Conservation (phyloP, 37 sponge, comb jelly and placozoan species). For the Cliona cf. orientalis region DNA sequence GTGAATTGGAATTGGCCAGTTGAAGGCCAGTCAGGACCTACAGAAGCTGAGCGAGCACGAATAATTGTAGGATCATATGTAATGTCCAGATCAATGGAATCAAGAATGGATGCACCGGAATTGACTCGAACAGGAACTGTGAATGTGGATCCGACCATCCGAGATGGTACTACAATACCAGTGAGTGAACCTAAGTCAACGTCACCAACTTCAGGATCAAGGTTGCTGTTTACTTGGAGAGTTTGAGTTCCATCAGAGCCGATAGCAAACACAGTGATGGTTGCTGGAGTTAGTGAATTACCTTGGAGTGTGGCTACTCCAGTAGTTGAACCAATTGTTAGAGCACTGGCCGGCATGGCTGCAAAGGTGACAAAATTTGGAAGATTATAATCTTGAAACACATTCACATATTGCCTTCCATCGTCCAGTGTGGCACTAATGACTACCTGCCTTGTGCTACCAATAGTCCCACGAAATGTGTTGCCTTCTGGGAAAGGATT, state of each 20-base stretch:
- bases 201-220: constrained; percentile 80
- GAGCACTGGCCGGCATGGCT: constrained; percentile 5
- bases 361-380: constrained; percentile 51
- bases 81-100: constrained; percentile 56
- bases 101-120: constrained; percentile 41
- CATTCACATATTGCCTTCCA: constrained; percentile 20
- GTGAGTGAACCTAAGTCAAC: constrained; percentile 65
- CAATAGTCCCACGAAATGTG: constrained; percentile 46
- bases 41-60: constrained; percentile 18
- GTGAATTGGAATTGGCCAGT: background rate
- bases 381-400: background rate
- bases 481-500: constrained; percentile 16
- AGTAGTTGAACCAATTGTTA: constrained; percentile 25
- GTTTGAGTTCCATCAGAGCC: background rate
- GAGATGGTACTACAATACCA: constrained; percentile 53
- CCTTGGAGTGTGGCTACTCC: constrained; percentile 54
- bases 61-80: constrained; percentile 56
- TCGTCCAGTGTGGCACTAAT: constrained; percentile 49
- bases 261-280: background rate
- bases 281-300: constrained; percentile 36
- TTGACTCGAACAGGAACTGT: constrained; percentile 68
- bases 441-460: constrained; percentile 21
- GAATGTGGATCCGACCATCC: constrained; percentile 21
- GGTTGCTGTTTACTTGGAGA: constrained; percentile 47
- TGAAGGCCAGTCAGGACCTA: constrained; percentile 41